Base-by-base conservation (phyloP, 2,797 vertebrate genomes). In the Caiman crocodilus region DNA sequence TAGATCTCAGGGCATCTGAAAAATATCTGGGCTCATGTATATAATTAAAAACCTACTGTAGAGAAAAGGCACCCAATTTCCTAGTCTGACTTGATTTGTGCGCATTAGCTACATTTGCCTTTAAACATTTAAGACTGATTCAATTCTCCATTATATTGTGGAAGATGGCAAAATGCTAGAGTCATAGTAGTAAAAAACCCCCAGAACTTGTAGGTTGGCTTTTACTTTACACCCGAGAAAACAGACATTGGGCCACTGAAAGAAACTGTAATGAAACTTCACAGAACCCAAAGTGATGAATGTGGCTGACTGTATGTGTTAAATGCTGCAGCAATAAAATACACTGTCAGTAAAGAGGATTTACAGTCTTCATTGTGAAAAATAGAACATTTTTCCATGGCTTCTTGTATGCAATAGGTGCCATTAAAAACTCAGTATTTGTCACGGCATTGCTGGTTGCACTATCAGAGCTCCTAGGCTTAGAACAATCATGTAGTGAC, bases 371-470 rank as follows among this genome's bases (percentile, higher is more conserved):
- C 3, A 65, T 57, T 71, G 23, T 56, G 42, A 28, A 28, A 57
- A 65, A 23, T 63, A 17, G 26, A 32, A 58, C 28, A 77, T 17
- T 28, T 28, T 92, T 84, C 82, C 74, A 18, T 30, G 82, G 79
- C 86, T 84, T n/a, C 42, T 58, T 69, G 35, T 50, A 69, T 90
- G 90, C 82, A 56, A 85, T 76, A 92, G 81, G 57, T 87, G 77
- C 86, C 76, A 90, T 93, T 93, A 64, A 80, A 94, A 94, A 88
- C 82, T 76, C 84, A 69, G 12, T 26, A 64, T 91, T 92, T 92
- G 69, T 56, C 1, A 0, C 64, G 77, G 79, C 25, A 74, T 84
- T 0, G 0, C 57, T 64, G 82, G 58, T 56, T 77, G 30, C 32
- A n/a, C 25, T 76, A 15, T 56, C 59, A n/a, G 4, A 84, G 64